These are phyloP conservation scores for Glaucidium brasilianum DNA, from an alignment of 2,113 vertebrate genomes.

Conservation along the genomic window DNA sequence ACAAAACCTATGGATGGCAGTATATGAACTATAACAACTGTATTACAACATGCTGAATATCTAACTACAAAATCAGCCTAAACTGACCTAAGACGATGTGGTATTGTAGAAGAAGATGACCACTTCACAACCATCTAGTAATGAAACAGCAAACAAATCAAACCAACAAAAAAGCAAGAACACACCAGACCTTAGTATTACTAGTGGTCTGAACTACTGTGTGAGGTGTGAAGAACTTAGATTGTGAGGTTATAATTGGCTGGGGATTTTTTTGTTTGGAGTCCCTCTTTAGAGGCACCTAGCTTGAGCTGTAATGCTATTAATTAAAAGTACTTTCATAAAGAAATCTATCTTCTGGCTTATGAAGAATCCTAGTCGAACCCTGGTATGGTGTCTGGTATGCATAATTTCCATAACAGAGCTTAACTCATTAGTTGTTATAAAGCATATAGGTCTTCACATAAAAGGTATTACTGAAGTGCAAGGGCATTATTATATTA, in stretches of 20 bases:
- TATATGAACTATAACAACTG: neutral
- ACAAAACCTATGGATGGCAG: neutral
- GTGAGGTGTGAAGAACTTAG: neutral
- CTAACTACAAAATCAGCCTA: neutral
- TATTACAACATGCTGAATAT: neutral
- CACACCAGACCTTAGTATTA: neutral
- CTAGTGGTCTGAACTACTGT: neutral
- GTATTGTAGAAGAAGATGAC: neutral
- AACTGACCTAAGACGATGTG: neutral
- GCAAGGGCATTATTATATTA: neutral
- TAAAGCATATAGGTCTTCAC: neutral
- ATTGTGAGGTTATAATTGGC: neutral
- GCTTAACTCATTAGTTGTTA: neutral
- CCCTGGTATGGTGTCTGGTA: neutral
- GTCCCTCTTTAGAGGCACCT: neutral
- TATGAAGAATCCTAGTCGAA: neutral
- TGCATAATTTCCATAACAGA: neutral
- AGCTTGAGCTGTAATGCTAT: neutral
- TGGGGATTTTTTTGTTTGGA: neutral
- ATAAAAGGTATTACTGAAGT: slow-evolving; percentile 14
- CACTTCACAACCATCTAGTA: neutral
- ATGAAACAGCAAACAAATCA: neutral
- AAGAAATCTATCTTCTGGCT: neutral
- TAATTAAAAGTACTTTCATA: neutral
- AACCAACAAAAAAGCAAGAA: neutral